Base-by-base conservation (phyloP, 1,140 invertebrate species). In the Caenorhabditis latens region DNA sequence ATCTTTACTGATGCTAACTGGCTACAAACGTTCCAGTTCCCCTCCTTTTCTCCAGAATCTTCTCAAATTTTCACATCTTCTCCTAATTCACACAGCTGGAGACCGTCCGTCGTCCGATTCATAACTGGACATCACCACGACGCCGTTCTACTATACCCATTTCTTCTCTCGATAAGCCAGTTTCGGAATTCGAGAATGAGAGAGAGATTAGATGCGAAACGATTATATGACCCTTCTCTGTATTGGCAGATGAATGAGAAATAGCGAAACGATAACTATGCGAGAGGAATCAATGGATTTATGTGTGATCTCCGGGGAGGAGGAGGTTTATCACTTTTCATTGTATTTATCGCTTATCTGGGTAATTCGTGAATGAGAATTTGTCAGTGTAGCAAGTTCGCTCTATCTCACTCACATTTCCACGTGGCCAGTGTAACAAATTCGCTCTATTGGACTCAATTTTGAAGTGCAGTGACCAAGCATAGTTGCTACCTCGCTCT, bases 111-210 rank as follows among this genome's bases (percentile, higher is more conserved):
- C n/a, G n/a, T 43, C 14, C 11, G 19, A 32, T 58, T 7, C 19
- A 58, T 58, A 61, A 61, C 57, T 61, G 57, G 50, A 53, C 50
- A 53, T 53, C 11, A 11, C 50, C 57, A n/a, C 8, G 61, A 40
- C 61, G 61, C 61, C 61, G 61, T 65, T 65, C 61, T 65, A 42
- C 61, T 65, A 9, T 42, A 19, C 67, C 63, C 6, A 61, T 42
- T 46, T 21, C 40, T 8, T 58, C 14, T 63, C 42, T 46, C 65
- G 71, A 79, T 79, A 79, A 79, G 71, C 71, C 71, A 79, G 71
- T 79, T 79, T 79, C n/a, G 57, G 50, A 53, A 53, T 53, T n/a
- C 14, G 19, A 61, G 13, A 40, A 32, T n/a, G n/a, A n/a, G n/a
- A 40, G 21, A 42, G 21, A 79, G 71, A 79, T 50, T 50, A 79